Base-by-base conservation (phyloP, 23 tunicate species). In the Halocynthia roretzi region DNA sequence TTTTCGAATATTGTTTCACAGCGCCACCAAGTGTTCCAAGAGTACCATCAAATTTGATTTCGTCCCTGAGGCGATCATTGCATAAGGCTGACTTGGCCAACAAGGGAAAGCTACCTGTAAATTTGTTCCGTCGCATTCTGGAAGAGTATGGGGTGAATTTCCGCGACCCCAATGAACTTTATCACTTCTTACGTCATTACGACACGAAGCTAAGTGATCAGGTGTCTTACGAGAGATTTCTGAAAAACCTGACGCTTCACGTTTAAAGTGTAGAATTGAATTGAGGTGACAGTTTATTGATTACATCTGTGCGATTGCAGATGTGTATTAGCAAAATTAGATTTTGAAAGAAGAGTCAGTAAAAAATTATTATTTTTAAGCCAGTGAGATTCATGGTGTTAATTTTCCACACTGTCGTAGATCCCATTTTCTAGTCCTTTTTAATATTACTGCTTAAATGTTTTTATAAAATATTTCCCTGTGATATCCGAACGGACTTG, bases 181-280 rank as follows among this genome's bases (percentile, higher is more conserved):
- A 84, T 76, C 80, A 90, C 50, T 67, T 90, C 14, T 63, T 85
- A 76, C 83, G 97, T 56, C 80, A 83, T 48, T 90, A 90, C 76
- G 97, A 90, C 62, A 67, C 86, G 52, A 85, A 85, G 60, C 50
- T 90, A 72, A 76, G 84, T 14, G 81, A 90, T 50, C 77, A 90
- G 64, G 80, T 90, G 51, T 84, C 90, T 7, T 90, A 90, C 77
- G 97, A 85, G 77, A 90, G 72, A 66, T 90, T 90, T 71, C 55
- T 90, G 21, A 54, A 76, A 20, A 84, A 88, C 52, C 71, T 90
- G 50, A 80, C 83, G 12, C 44, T 31, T 31, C 44, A 31, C 44
- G 44, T 31, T 31, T 31, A 31, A 31, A 31, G 44, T 31, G 44
- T 31, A 31, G 44, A 31, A 1, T 31, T 86, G 68, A 81, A 2